phyloP scores from a whole-genome alignment of 2,888 invertebrate species.

The Eucriotettix oculatus region DNA sequence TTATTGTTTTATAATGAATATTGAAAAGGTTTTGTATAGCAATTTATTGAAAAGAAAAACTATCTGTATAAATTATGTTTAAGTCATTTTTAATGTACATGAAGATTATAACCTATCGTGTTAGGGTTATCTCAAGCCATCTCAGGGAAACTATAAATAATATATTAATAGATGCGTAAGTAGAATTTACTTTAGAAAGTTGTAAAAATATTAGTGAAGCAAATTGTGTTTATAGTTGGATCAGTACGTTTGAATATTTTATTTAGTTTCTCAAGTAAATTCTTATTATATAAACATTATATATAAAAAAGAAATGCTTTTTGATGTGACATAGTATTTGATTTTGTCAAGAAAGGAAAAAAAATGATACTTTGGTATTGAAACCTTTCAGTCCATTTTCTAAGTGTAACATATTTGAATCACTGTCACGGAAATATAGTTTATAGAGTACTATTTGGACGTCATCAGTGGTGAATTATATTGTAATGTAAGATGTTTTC shows the following conservation, averaged over 20 bases:
- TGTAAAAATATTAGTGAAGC: too few species aligned
- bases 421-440: background rate
- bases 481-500: background rate
- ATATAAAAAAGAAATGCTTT: background rate
- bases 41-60: too few species aligned
- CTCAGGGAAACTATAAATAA: background rate
- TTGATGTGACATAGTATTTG: background rate
- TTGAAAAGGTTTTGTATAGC: too few species aligned
- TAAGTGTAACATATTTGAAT: background rate
- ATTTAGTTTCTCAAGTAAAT: background rate
- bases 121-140: background rate
- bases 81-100: too few species aligned
- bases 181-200: too few species aligned
- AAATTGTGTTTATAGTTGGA: too few species aligned
- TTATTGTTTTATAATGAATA: background rate
- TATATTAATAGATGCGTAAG: background rate
- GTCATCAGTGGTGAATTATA: background rate
- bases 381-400: background rate
- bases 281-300: background rate
- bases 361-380: too few species aligned
- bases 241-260: too few species aligned
- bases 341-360: background rate
- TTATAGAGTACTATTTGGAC: background rate
- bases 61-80: too few species aligned
- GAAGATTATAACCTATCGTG: too few species aligned